Evolutionary conservation across 1,140 invertebrate genomes (phyloP).

Genomic region (Phenacoccus solenopsis): DNA sequence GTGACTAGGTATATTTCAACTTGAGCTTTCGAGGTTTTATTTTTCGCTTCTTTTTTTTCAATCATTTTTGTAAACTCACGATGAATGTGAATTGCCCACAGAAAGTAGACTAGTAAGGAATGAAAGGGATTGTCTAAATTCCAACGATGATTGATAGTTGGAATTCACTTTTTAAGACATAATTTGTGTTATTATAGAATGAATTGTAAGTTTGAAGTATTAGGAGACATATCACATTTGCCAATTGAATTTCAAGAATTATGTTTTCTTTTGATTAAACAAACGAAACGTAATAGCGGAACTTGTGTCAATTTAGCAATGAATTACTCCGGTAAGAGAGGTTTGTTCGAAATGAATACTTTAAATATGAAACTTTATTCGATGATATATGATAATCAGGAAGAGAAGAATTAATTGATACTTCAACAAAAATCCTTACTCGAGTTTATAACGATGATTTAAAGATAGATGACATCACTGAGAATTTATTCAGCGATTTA

Average conservation of each 20-base stretch:
- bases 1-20: not conserved
- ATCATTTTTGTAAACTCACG: not conserved
- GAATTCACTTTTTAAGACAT: not conserved
- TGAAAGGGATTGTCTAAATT: not conserved
- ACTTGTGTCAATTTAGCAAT: not conserved
- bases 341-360: not conserved
- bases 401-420: not conserved
- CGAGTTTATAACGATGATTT: not conserved
- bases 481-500: not conserved
- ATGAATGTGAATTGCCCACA: not conserved
- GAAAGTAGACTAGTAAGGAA: not conserved
- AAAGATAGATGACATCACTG: not conserved
- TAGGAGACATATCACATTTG: not conserved
- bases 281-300: not conserved
- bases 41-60: no score
- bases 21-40: not conserved
- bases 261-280: not conserved
- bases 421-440: not conserved
- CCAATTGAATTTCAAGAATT: not conserved
- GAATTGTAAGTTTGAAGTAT: not conserved
- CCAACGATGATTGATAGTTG: not conserved
- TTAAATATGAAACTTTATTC: no score
- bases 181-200: not conserved
- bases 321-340: not conserved
- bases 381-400: not conserved